phyloP scores from a whole-genome alignment of 2,113 vertebrate genomes.

The Xenopus borealis region DNA sequence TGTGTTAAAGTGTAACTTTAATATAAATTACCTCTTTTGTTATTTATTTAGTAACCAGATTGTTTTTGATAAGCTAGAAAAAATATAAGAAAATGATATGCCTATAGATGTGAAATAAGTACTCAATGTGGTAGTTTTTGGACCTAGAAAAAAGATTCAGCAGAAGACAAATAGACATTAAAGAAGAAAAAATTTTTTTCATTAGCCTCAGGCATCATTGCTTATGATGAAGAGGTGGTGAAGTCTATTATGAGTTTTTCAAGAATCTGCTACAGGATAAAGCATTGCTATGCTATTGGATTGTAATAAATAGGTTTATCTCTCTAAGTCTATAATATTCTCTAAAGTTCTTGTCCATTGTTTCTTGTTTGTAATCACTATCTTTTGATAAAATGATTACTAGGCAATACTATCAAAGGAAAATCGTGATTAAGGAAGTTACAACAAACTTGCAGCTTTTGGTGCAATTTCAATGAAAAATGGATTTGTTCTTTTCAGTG shows the following conservation, averaged over 20 bases:
- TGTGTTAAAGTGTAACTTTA: no score
- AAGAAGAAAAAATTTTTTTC: no score
- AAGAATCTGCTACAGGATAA: constrained; percentile 26
- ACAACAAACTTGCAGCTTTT: constrained; percentile 53
- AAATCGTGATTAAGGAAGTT: constrained; percentile 58
- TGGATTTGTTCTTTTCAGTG: constrained; percentile 53
- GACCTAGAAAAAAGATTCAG: no score
- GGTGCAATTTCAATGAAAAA: constrained; percentile 58
- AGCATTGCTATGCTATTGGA: constrained; percentile 28
- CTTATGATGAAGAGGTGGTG: constrained; percentile 33
- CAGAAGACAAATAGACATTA: no score
- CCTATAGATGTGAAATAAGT: no score
- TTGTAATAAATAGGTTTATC: constrained; percentile 49
- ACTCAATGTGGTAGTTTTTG: no score
- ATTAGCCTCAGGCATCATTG: constrained; percentile 4
- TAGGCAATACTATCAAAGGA: constrained; percentile 62
- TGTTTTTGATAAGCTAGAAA: no score
- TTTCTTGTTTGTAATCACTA: constrained; percentile 55
- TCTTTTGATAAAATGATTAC: constrained; percentile 65
- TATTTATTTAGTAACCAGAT: no score
- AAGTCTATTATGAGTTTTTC: constrained; percentile 30
- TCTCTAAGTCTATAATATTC: constrained; percentile 50
- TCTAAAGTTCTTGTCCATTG: constrained; percentile 47
- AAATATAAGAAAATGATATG: no score
- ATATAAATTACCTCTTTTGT: no score